Conservation (phyloP, 2,113 vertebrate genomes). For the Callipepla californica region DNA sequence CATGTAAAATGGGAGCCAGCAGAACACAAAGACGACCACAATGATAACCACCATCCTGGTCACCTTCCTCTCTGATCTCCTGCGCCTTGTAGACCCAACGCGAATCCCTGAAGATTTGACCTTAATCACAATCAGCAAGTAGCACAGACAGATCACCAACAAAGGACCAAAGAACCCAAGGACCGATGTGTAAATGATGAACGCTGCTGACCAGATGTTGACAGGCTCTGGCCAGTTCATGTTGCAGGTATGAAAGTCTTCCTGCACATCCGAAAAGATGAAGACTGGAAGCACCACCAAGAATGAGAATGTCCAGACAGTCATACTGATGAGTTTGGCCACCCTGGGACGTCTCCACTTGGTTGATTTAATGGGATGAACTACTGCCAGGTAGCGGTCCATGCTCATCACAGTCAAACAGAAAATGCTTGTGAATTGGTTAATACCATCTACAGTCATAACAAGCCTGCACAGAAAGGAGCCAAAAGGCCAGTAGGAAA, state of each 20-base stretch:
- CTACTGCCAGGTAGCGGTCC: conserved; percentile 94
- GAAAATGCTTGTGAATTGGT: conserved; percentile 96
- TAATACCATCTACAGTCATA: conserved; percentile 91
- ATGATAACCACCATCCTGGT: conserved; percentile 96
- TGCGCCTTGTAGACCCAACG: conserved; percentile 85
- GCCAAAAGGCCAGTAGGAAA: conserved; percentile 96
- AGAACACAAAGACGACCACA: conserved; percentile 91
- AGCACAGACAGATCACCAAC: conserved; percentile 94
- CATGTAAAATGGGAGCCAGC: conserved; percentile 95
- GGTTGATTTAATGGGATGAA: conserved; percentile 91
- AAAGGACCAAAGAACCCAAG: conserved; percentile 92
- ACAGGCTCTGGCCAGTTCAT: conserved; percentile 94
- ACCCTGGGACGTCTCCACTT: conserved; percentile 90
- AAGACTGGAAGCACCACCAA: conserved; percentile 91
- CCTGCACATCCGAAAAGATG: conserved; percentile 91
- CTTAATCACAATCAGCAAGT: conserved; percentile 91
- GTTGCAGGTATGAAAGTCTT: conserved; percentile 88
- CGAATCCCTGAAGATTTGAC: conserved; percentile 86
- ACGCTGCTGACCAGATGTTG: conserved; percentile 87
- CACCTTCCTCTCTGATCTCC: conserved; percentile 89
- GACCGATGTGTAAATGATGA: conserved; percentile 91
- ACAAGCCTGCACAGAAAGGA: conserved; percentile 89
- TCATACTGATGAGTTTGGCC: conserved; percentile 87
- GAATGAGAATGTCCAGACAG: conserved; percentile 88
- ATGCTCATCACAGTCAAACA: conserved; percentile 95